Base-by-base conservation (phyloP, 2,113 vertebrate species). In the Callithrix jacchus region DNA sequence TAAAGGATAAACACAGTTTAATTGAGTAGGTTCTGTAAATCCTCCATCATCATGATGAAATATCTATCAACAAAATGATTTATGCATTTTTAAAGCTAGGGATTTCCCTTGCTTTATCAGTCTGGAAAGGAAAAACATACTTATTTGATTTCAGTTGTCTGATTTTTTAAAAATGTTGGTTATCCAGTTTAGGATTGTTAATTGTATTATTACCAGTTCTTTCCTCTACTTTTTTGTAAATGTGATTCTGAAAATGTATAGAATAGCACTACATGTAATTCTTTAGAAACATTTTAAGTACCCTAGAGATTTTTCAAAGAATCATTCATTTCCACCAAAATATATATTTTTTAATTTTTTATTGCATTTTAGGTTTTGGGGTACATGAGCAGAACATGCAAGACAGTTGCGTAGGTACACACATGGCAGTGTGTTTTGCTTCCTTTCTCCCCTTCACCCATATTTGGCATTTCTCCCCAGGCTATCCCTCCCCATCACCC, bases 231-330 rank as follows among this genome's bases (percentile, higher is more conserved):
- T 95, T 70, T 64, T 58, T 89, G 32, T 95, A 40, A 87, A 25
- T 83, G 5, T 42, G 23, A 3, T 92, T 90, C 82, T 89, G 66
- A 35, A 90, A 94, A 54, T 54, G 8, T 35, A 66, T 37, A 76
- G 30, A 42, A 12, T 25, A 45, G 21, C 20, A 27, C 10, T 11
- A 73, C 5, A 23, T 56, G 54, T 40, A 93, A 47, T 40, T 68
- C 49, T 94, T 81, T 23, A 87, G 64, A 52, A 61, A 73, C 27
- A 80, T 70, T 58, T 16, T 45, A 92, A 74, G 21, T 14, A 49
- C 35, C 25, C n/a, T 32, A 79, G 76, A 66, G 70, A 91, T n/a
- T 91, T 94, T 87, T 88, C 25, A 94, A 88, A 88, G 47, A n/a
- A 71, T 87, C 25, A 52, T 83, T 23, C 3, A 40, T 91, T 82